Conservation (phyloP, 1,140 invertebrate genomes). For the Nasonia longicornis region DNA sequence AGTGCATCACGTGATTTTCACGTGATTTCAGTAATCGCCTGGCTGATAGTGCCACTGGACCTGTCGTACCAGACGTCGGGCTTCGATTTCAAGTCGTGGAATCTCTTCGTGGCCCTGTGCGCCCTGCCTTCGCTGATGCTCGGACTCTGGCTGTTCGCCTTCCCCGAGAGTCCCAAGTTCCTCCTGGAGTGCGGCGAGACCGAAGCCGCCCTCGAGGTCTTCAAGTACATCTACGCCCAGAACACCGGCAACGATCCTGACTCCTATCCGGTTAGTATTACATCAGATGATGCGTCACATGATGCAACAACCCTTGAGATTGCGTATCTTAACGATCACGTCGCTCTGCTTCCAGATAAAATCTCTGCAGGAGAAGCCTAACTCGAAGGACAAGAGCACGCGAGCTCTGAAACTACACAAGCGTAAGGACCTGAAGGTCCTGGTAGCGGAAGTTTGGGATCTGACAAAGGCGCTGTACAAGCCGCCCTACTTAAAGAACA, state of each 20-base stretch:
- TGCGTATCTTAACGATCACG: neutral
- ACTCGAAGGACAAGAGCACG: slow-evolving; percentile 70
- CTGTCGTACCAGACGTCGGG: slow-evolving; percentile 70
- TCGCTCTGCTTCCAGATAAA: slow-evolving; percentile 72
- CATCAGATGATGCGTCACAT: no score
- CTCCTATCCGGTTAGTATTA: slow-evolving; percentile 74
- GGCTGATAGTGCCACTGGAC: slow-evolving; percentile 77
- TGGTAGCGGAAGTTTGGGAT: slow-evolving; percentile 75
- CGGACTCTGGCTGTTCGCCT: slow-evolving; percentile 78
- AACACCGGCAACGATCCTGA: slow-evolving; percentile 78
- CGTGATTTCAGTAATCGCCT: slow-evolving; percentile 74
- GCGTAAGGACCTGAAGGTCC: slow-evolving; percentile 75
- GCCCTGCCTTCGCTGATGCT: slow-evolving; percentile 74
- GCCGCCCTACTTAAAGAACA: slow-evolving; percentile 78
- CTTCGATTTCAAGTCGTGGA: slow-evolving; percentile 81
- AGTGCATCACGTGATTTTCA: no score
- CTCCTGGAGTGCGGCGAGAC: slow-evolving; percentile 81
- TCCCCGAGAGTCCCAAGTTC: slow-evolving; percentile 90
- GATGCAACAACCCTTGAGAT: neutral
- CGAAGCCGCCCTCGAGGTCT: slow-evolving; percentile 77
- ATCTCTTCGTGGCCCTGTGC: slow-evolving; percentile 79
- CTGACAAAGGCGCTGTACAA: slow-evolving; percentile 78
- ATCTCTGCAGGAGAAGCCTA: slow-evolving; percentile 75
- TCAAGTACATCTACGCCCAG: slow-evolving; percentile 76
- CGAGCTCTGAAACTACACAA: slow-evolving; percentile 70